A percentile compares a stretch with the other conserved stretches of the same genome.
These are phyloP conservation scores for Drosophila lutescens DNA, from an alignment of 2,888 invertebrate species.

Conservation along the genomic window DNA sequence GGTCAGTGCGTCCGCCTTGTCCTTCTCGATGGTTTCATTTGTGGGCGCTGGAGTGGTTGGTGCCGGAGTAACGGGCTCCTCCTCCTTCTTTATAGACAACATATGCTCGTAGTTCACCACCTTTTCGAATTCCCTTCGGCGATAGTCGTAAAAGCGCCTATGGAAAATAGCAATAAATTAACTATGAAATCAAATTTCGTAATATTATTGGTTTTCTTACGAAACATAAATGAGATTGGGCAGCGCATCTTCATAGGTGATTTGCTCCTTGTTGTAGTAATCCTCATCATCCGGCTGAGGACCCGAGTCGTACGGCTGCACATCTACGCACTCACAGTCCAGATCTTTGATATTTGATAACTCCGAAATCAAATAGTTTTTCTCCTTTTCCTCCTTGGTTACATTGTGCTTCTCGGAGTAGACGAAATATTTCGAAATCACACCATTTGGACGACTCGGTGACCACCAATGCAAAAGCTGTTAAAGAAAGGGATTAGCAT, in stretches of 20 bases:
- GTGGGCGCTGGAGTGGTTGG: conserved; percentile 12
- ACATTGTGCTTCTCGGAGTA: conserved; percentile 55
- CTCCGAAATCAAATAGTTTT: conserved; percentile 43
- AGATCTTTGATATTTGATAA: conserved; percentile 24
- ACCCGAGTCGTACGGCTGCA: conserved; percentile 60
- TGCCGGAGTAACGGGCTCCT: not conserved
- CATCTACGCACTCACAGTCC: conserved; percentile 61
- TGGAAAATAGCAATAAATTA: not conserved
- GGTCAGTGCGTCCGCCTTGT: conserved; percentile 14
- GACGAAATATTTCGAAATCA: conserved; percentile 73
- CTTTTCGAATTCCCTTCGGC: conserved; percentile 51
- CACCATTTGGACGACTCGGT: conserved; percentile 77
- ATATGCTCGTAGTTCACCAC: conserved; percentile 49
- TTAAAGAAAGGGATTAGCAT: not conserved
- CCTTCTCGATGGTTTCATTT: not conserved
- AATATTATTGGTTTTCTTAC: conserved; percentile 50
- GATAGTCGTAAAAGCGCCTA: conserved; percentile 16
- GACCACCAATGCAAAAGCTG: conserved; percentile 83
- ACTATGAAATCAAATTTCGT: not conserved
- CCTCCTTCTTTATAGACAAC: conserved; percentile 1
- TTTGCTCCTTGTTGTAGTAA: conserved; percentile 73
- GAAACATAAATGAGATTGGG: conserved; percentile 77
- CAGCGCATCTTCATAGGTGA: conserved; percentile 70
- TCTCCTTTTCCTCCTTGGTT: conserved; percentile 25
- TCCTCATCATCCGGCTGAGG: conserved; percentile 75